phyloP scores from a whole-genome alignment of 2,113 vertebrate species.

The Anoura caudifer region DNA sequence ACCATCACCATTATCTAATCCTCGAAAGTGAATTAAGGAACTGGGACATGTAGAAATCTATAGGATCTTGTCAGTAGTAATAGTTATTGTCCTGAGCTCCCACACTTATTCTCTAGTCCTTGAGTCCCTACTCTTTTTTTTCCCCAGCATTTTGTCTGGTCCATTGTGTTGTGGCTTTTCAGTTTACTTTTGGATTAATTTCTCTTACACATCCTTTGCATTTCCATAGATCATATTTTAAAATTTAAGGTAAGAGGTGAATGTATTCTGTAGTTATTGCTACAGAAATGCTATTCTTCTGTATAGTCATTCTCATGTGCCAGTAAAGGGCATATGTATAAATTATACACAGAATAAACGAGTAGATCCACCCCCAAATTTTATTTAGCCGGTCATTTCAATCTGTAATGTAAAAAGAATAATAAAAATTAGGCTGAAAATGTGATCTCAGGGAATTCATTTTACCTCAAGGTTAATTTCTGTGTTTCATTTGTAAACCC shows the following conservation, averaged over 20 bases:
- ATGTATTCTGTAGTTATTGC: not conserved
- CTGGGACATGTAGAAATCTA: not conserved
- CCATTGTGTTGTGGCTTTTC: not conserved
- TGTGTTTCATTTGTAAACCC: not conserved
- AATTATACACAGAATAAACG: not conserved
- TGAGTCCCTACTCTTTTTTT: not conserved
- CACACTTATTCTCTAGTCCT: not conserved
- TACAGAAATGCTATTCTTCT: not conserved
- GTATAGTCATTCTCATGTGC: not conserved
- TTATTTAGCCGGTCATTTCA: not conserved
- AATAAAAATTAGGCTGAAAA: not conserved
- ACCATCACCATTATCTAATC: not conserved
- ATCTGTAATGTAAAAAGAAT: not conserved
- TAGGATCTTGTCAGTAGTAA: not conserved
- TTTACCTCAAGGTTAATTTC: not conserved
- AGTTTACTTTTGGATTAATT: not conserved
- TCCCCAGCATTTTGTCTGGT: not conserved
- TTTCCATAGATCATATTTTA: not conserved
- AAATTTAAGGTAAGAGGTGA: not conserved
- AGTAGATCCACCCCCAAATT: not conserved
- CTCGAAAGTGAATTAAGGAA: not conserved
- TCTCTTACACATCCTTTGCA: not conserved
- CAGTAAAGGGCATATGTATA: not conserved
- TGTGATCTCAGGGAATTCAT: not conserved
- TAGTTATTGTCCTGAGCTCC: not conserved